Evolutionary conservation across 2,113 vertebrate species (phyloP), one percentile per base, ranked within the genome.

Genomic region (Oxygymnocypris stewartii): DNA sequence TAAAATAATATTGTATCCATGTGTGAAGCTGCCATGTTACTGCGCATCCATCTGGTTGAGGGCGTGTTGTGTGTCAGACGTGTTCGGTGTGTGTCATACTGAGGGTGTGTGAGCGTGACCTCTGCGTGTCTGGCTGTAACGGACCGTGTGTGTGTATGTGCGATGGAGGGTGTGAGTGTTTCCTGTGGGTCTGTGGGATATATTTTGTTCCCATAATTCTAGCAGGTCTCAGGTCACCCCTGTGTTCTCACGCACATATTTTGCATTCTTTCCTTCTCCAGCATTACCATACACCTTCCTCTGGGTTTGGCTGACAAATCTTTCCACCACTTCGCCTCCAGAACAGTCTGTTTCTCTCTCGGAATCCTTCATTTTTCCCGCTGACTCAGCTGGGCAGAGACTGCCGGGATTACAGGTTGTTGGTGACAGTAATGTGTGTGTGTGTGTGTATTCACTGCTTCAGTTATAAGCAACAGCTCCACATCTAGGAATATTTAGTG

Each of bases 271-370:
- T 95, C 93, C 93, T 89, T 91, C 90, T 88, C 93, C 93, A 91
- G 93, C 93, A 94, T 94, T 91, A 94, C 94, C 94, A 93, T 94
- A 94, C 94, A 95, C 94, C 94, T 95, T 95, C 94, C 93, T 93
- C 93, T 91, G 94, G 94, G 90, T 95, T 94, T 94, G 93, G 93
- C 94, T 92, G 74, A 84, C 4, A 89, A 93, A 94, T 95, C 93
- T 95, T 95, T 95, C 94, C 94, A 95, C 93, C 92, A 91, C 93
- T 93, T 91, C 85, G 87, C 86, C 93, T 93, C 92, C 91, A 94
- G 88, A 93, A 93, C 81, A 88, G 89, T 90, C 90, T 91, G 89
- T 85, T 86, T 84, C 75, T 86, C 90, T 91, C 79, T 20, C 88
- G 90, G 91, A 93, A 93, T 93, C 91, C 90, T 94, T 82, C 84